A percentile compares a stretch with the other conserved stretches of the same genome.
Evolutionary conservation across 1,140 invertebrate species (phyloP).

Genomic region (Anastatus disparis): DNA sequence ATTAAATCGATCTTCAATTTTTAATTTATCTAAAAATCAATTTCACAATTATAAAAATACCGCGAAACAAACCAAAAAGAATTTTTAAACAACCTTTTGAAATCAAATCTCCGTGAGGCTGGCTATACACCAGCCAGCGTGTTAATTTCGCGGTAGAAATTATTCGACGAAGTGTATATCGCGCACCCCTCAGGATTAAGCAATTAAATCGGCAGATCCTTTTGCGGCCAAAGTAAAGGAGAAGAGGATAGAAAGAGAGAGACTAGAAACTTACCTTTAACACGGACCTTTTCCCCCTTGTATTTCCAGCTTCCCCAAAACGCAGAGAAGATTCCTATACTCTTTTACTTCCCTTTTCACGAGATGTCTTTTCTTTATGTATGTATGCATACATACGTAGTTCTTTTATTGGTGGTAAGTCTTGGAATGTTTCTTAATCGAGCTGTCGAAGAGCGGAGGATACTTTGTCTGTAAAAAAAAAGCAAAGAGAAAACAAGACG

Average conservation of each 20-base stretch:
- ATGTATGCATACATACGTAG: too few species aligned
- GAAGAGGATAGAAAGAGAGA: too few species aligned
- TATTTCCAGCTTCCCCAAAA: conserved; percentile 41
- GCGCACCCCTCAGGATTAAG: conserved; percentile 43
- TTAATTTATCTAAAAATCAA: too few species aligned
- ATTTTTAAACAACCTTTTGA: too few species aligned
- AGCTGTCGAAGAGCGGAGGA: conserved; percentile 5
- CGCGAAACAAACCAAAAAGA: too few species aligned
- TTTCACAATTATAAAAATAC: too few species aligned
- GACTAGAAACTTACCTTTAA: too few species aligned
- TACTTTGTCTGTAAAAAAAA: too few species aligned
- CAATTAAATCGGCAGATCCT: conserved; percentile 41
- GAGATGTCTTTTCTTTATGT: not conserved
- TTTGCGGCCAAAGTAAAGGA: not conserved
- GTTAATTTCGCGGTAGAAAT: conserved; percentile 41
- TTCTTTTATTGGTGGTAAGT: too few species aligned
- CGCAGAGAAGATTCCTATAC: not conserved
- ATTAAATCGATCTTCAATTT: too few species aligned
- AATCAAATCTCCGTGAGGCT: not conserved
- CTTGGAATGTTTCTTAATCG: conserved; percentile 16
- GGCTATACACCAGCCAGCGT: too few species aligned
- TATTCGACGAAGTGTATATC: conserved; percentile 45
- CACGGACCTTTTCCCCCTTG: conserved; percentile 50
- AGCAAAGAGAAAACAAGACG: conserved; percentile 3
- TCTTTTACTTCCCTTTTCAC: not conserved